phyloP scores from a whole-genome alignment of 2,797 vertebrate species.

The Acanthiza pusilla region DNA sequence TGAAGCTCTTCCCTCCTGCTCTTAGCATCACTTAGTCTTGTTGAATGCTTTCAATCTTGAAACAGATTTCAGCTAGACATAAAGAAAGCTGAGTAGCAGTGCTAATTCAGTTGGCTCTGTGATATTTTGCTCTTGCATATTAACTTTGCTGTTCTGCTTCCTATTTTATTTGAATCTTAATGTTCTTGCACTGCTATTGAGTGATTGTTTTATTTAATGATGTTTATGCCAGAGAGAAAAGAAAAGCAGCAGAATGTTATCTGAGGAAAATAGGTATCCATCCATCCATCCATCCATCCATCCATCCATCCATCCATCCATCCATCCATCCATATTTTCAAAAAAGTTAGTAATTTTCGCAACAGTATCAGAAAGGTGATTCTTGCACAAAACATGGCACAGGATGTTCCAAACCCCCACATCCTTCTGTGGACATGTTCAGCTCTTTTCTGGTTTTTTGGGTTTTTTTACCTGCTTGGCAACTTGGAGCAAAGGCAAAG shows the following conservation, averaged over 20 bases:
- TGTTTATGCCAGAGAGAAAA: neutral
- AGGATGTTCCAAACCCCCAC: neutral
- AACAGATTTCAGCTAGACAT: conserved; percentile 5
- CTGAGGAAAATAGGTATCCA: neutral
- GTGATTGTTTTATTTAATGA: neutral
- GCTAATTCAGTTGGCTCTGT: neutral
- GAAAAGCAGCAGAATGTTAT: neutral
- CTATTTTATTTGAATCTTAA: neutral
- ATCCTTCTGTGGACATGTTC: neutral
- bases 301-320: neutral
- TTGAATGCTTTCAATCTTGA: conserved; percentile 24
- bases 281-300: neutral
- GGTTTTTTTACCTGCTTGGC: neutral
- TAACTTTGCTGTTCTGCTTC: neutral
- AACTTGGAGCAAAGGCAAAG: neutral
- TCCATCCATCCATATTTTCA: neutral
- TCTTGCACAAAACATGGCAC: neutral
- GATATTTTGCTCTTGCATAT: neutral
- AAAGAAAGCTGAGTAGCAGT: neutral
- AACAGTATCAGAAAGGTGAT: neutral
- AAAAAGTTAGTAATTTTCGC: neutral
- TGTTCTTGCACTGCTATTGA: neutral
- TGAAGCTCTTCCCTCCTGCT: conserved; percentile 4
- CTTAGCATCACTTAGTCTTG: conserved; percentile 18
- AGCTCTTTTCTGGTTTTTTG: neutral